Evolutionary conservation across 2,888 invertebrate species (phyloP).

Genomic region (Platypus cylindrus): DNA sequence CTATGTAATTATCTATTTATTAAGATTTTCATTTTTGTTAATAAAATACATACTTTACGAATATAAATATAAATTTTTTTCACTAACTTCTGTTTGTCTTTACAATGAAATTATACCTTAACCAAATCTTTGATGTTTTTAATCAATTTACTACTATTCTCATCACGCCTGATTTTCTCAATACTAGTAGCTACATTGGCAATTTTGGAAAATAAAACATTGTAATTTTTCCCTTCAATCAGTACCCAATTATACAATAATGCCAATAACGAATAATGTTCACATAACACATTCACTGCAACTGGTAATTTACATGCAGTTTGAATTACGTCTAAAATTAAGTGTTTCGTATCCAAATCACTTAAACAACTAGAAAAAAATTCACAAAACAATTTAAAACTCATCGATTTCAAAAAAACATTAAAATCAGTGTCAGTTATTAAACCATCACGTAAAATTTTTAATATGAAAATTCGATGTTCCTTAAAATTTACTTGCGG

Average conservation of each 20-base stretch:
- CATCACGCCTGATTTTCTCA: slow-evolving; percentile 14
- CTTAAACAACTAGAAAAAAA: slow-evolving; percentile 52
- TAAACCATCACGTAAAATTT: slow-evolving; percentile 63
- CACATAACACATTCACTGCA: slow-evolving; percentile 51
- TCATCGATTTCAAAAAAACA: slow-evolving; percentile 57
- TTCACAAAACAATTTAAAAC: slow-evolving; percentile 65
- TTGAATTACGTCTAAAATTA: slow-evolving; percentile 52
- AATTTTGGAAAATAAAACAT: slow-evolving; percentile 16
- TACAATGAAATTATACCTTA: too few species aligned
- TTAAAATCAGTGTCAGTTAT: slow-evolving; percentile 62
- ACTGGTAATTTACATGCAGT: slow-evolving; percentile 50
- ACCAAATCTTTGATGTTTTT: too few species aligned
- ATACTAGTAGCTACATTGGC: slow-evolving; percentile 19
- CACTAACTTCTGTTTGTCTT: too few species aligned
- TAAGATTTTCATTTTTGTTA: too few species aligned
- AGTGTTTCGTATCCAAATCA: slow-evolving; percentile 48
- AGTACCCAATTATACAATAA: slow-evolving; percentile 46
- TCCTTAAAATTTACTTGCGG: slow-evolving; percentile 54
- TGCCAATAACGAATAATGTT: slow-evolving; percentile 54
- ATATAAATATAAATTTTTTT: too few species aligned
- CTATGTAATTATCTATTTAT: too few species aligned
- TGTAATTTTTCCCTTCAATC: too few species aligned
- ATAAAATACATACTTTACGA: too few species aligned
- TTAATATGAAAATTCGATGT: slow-evolving; percentile 66
- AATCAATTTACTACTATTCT: slow-evolving; percentile 5